Evolutionary conservation across 2,113 vertebrate genomes (phyloP).

Genomic region (Otocyon megalotis): DNA sequence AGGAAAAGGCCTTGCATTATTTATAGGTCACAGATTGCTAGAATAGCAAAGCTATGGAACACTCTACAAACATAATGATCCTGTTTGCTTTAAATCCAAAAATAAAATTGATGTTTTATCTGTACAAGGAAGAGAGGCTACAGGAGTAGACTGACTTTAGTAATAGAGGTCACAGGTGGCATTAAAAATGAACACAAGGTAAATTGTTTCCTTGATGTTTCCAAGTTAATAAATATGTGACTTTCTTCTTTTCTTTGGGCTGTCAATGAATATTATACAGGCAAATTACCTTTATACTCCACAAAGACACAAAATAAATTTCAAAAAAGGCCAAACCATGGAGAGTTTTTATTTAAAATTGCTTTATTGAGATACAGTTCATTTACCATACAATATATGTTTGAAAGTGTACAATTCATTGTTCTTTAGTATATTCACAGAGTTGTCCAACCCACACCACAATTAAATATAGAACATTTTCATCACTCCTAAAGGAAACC

Average conservation of each 20-base stretch:
- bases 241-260: neutral
- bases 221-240: neutral
- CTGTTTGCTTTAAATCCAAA: constrained; percentile 84
- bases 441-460: neutral
- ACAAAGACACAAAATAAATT: neutral
- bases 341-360: neutral
- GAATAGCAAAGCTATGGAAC: constrained; percentile 85
- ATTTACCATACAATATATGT: neutral
- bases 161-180: constrained; percentile 60
- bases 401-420: neutral
- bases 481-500: neutral
- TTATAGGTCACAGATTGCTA: constrained; percentile 92
- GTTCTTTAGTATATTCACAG: neutral
- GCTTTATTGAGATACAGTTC: neutral
- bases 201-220: constrained; percentile 25
- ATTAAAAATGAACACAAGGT: constrained; percentile 55
- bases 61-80: constrained; percentile 85
- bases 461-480: constrained; percentile 9
- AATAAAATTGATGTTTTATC: constrained; percentile 84
- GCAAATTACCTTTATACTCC: neutral
- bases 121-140: constrained; percentile 71
- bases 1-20: constrained; percentile 91
- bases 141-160: constrained; percentile 45
- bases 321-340: neutral
- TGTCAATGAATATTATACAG: neutral